Conservation (phyloP, 2,888 invertebrate species). For the Junonia oenone region DNA sequence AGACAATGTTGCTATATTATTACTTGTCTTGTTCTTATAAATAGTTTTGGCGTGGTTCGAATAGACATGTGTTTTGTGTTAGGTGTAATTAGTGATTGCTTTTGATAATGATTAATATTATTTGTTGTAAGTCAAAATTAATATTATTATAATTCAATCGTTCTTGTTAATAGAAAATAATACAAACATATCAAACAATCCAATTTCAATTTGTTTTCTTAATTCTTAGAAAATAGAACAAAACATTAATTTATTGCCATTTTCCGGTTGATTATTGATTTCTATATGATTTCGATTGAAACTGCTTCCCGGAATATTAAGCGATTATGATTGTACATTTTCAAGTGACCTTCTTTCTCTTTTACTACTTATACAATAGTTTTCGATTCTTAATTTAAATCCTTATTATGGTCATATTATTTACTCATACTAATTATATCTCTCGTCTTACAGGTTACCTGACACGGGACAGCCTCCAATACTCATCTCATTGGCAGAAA, state of each 20-base stretch:
- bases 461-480: slow-evolving; percentile 81
- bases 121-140: too few relatives aligned
- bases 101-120: too few relatives aligned
- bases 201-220: not conserved
- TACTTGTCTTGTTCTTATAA: not conserved
- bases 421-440: slow-evolving; percentile 2
- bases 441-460: slow-evolving; percentile 74
- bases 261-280: not conserved
- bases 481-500: slow-evolving; percentile 81
- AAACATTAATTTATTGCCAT: not conserved
- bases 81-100: too few relatives aligned
- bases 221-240: not conserved
- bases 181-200: too few relatives aligned
- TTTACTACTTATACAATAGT: not conserved
- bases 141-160: too few relatives aligned
- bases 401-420: not conserved
- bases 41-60: not conserved
- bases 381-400: too few relatives aligned
- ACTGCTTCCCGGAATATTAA: not conserved
- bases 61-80: too few relatives aligned
- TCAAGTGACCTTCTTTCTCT: not conserved
- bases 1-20: not conserved
- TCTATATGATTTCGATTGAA: slow-evolving; percentile 6
- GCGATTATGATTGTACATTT: not conserved
- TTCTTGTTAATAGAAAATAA: too few relatives aligned